Evolutionary conservation across 2,797 vertebrate genomes (phyloP), one percentile per base, ranked within the genome.

Genomic region (Crenichthys baileyi): DNA sequence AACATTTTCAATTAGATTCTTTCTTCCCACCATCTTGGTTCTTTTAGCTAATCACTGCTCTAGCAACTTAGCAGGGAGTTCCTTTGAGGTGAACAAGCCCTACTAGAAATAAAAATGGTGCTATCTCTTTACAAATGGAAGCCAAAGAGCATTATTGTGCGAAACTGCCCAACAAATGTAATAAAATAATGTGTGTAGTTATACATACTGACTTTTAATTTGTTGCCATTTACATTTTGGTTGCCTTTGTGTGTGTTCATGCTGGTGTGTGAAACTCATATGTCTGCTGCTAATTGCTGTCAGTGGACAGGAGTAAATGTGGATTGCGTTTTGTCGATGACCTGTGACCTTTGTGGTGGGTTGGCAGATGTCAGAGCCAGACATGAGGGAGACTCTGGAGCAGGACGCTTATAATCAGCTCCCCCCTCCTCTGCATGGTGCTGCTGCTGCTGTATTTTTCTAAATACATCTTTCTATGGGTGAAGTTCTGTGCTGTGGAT

Each of bases 351-450:
- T 0, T 80, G 76, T 84, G 83, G 51, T 8, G 9, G 75, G 82
- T 83, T 87, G 87, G 84, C 90, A 93, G 91, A 93, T 93, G 91
- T 91, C 85, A 79, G 68, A 82, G 84, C 75, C 70, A 81, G 89
- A 82, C 83, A 79, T 78, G 56, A 83, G 79, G 58, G 78, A 88
- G 80, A 84, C 75, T 61, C 73, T 48, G 44, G 76, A 84, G 78
- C 83, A 80, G 73, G 78, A 85, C 72, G 67, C 61, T 88, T 68
- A 67, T 1, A 51, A 67, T 75, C 79, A 70, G 24, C 76, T 44
- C 61, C 73, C 36, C 44, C 60, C 29, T 5, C 22, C 2, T 29
- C 5, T 55, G 7, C 50, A 61, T 61, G 63, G 13, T 63, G 48
- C 68, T 73, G 36, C 63, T 41, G 73, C 39, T 48, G 15, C 26